Conservation (phyloP, 2,888 invertebrate species). For the Meiosimyza decipiens region DNA sequence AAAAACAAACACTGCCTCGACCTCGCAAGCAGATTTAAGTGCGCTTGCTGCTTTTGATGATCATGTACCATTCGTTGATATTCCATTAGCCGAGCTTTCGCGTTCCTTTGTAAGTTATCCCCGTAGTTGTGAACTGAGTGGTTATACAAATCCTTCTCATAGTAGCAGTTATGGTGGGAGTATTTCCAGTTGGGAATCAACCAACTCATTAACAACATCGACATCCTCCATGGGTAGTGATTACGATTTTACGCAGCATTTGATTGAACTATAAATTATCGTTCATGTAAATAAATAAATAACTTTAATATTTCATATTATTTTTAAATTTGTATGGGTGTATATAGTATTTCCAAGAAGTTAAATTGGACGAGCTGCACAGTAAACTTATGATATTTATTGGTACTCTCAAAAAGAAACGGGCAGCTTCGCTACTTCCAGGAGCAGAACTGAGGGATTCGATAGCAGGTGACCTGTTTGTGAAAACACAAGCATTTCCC, state of each 20-base stretch:
- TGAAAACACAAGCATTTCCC: too few species aligned
- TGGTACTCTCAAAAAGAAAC: too few species aligned
- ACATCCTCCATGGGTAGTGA: slow-evolving; percentile 7
- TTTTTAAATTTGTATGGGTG: too few species aligned
- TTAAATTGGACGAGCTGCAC: too few species aligned
- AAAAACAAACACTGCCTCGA: not conserved
- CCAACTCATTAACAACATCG: slow-evolving; percentile 1
- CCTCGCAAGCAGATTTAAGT: not conserved
- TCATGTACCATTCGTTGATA: slow-evolving; percentile 5
- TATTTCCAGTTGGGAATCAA: slow-evolving; percentile 1
- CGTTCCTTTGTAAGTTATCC: not conserved
- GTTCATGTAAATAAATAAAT: too few species aligned
- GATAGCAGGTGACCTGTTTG: too few species aligned
- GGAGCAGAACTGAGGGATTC: too few species aligned
- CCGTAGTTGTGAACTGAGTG: not conserved
- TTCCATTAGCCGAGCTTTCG: not conserved
- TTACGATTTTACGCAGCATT: slow-evolving; percentile 21
- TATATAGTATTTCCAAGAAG: too few species aligned
- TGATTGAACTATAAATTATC: slow-evolving; percentile 2
- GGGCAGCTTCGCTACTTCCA: too few species aligned
- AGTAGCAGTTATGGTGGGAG: slow-evolving; percentile 42
- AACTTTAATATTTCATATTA: too few species aligned
- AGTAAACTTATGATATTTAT: too few species aligned
- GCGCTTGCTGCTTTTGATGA: slow-evolving; percentile 4
- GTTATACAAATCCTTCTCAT: slow-evolving; percentile 30